Evolutionary conservation across 2,888 invertebrate genomes (phyloP), one percentile per base, ranked within the genome.

Genomic region (Athalia rosae): DNA sequence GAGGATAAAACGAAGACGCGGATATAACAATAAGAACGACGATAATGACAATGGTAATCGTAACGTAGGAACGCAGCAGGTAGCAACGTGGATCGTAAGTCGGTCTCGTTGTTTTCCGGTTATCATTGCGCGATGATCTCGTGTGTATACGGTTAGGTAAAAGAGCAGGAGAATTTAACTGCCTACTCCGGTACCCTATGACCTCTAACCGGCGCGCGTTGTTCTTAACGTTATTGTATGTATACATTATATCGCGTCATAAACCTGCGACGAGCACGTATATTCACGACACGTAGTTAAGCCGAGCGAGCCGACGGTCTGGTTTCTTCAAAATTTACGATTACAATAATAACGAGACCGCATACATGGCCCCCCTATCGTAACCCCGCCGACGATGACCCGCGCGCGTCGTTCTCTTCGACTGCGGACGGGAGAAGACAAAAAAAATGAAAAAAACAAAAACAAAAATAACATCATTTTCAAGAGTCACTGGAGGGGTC

Each of bases 311-410:
- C n/a, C 64, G 84, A 81, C 81, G 86, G 85, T 86, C 87, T 84
- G 85, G 85, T 87, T 88, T 86, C 58, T 85, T 86, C 85, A 83
- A 85, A 85, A 87, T 88, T 88, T 87, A 87, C 83, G 83, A 84
- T 82, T 81, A 83, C 80, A 82, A 80, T 81, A 80, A 71, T 71
- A 71, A 71, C 71, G 71, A 71, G 71, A 71, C 71, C 67, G 79
- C 78, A 78, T 78, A 79, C 81, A 77, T 77, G 78, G 78, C 64
- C 69, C 47, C 73, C 47, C 56, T 69, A 47, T 71, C n/a, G 69
- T 69, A 67, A 78, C 76, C 63, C 73, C 67, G 66, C 76, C 56
- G 77, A 67, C 56, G 71, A 56, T 41, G 56, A 58, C 56, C 8
- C n/a, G 3, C 56, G n/a, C 69, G 8, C 4, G 58, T 56, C 71